Evolutionary conservation across 2,888 invertebrate species (phyloP), one percentile per base, ranked within the genome.

Genomic region (Synanthedon vespiformis): DNA sequence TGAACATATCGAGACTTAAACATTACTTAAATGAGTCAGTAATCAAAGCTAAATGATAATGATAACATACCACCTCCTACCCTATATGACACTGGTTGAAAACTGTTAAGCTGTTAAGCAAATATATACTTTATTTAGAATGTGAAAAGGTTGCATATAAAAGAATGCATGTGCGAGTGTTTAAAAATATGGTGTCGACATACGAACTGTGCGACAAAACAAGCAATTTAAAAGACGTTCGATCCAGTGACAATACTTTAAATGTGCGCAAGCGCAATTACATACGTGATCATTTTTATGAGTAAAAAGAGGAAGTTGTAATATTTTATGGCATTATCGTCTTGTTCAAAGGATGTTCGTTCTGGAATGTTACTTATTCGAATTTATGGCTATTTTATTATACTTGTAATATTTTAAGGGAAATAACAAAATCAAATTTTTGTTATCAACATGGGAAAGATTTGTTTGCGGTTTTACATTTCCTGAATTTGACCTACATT

Each of bases 401-500:
- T 44, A n/a, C 2, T 14, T 12, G 8, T 14, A 14, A 44, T 14
- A 6, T 22, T 1, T 22, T 22, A 22, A 22, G 1, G 22, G 22
- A 22, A 22, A 22, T 22, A 22, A 5, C 5, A 22, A 22, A 22
- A 44, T n/a, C 10, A 3, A 13, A 44, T 44, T n/a, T 44, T 44
- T 13, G 13, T 44, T 44, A 44, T 14, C 44, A 18, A 18, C 14
- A 67, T 72, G 66, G 67, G 67, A 71, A 74, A 74, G 70, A 62
- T 57, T 61, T 58, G 58, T 71, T 79, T 80, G 84, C 74, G 85
- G 84, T 80, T 82, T 72, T 66, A 73, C 71, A 48, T 40, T 82
- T 85, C 84, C 84, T 78, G 77, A 73, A 65, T 69, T 61, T 76
- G 82, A 77, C 80, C 78, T 61, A 74, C 67, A 74, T 74, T 63